These are phyloP conservation scores for Gonatopus flavifemur DNA, from an alignment of 1,140 invertebrate genomes.

Conservation along the genomic window DNA sequence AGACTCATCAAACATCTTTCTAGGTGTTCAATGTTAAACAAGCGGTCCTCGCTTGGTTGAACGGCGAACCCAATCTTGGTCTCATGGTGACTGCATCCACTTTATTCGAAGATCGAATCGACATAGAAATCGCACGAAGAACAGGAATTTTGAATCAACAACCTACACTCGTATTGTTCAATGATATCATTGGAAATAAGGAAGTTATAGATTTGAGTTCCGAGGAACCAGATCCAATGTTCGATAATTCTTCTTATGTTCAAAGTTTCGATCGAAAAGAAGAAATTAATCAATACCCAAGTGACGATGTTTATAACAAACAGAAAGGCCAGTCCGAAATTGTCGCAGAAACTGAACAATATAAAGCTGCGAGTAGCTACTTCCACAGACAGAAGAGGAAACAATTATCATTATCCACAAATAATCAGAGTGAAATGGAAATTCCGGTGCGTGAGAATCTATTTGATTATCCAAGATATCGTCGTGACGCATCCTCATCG, in stretches of 20 bases:
- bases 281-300: slow-evolving; percentile 9
- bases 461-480: neutral
- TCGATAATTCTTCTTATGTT: slow-evolving; percentile 7
- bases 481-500: slow-evolving; percentile 3
- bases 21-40: slow-evolving; percentile 50
- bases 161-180: slow-evolving; percentile 49
- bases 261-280: slow-evolving; percentile 23
- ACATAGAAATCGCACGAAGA: slow-evolving; percentile 38
- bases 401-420: too few relatives aligned
- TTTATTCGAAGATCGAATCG: slow-evolving; percentile 33
- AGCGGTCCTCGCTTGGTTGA: slow-evolving; percentile 42
- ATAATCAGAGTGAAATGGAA: too few relatives aligned
- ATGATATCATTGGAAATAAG: too few relatives aligned
- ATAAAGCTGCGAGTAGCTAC: slow-evolving; percentile 7
- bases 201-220: too few relatives aligned
- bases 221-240: neutral
- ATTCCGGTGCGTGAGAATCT: too few relatives aligned
- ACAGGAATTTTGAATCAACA: slow-evolving; percentile 41
- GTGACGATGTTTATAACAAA: neutral
- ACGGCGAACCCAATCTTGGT: slow-evolving; percentile 41
- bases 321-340: slow-evolving; percentile 23
- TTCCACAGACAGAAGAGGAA: slow-evolving; percentile 32
- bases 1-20: too few relatives aligned
- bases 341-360: neutral
- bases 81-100: slow-evolving; percentile 43